Conservation (phyloP, 2,888 invertebrate species). For the Sicus ferrugineus region DNA sequence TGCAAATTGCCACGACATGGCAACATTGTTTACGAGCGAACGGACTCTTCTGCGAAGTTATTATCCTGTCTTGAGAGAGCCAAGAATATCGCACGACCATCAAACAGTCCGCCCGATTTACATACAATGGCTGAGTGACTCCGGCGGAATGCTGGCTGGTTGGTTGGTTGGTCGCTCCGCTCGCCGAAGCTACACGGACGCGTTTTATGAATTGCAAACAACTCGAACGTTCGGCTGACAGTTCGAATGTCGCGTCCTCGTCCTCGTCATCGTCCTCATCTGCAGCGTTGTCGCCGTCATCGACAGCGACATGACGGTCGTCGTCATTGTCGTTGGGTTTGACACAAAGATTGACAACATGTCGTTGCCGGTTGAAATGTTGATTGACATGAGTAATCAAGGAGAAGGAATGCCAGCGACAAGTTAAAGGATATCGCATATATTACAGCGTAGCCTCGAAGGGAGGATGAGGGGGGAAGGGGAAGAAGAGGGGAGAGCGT, state of each 20-base stretch:
- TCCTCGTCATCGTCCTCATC: not conserved
- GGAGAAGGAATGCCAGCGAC: conserved; percentile 57
- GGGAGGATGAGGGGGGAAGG: not conserved
- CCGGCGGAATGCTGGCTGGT: not conserved
- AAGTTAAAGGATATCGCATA: conserved; percentile 32
- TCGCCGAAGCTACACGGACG: not conserved
- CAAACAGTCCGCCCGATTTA: conserved; percentile 58
- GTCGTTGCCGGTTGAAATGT: conserved; percentile 61
- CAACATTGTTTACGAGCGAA: conserved; percentile 18
- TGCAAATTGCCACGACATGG: conserved; percentile 53
- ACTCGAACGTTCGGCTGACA: not conserved
- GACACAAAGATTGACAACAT: conserved; percentile 64
- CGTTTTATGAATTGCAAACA: conserved; percentile 12
- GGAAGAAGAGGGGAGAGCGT: not conserved
- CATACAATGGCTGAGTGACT: conserved; percentile 53
- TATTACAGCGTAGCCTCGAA: conserved; percentile 11
- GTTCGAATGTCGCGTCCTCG: not conserved
- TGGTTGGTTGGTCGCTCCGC: not conserved
- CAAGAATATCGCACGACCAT: conserved; percentile 1
- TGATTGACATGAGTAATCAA: conserved; percentile 64
- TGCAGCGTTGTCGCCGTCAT: conserved; percentile 16
- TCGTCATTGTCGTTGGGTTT: conserved; percentile 38
- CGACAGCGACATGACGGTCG: conserved; percentile 23
- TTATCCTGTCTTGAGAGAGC: not conserved
- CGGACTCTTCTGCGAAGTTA: not conserved